These are phyloP conservation scores for Nycticebus coucang DNA, from an alignment of 2,113 vertebrate genomes.

Conservation along the genomic window DNA sequence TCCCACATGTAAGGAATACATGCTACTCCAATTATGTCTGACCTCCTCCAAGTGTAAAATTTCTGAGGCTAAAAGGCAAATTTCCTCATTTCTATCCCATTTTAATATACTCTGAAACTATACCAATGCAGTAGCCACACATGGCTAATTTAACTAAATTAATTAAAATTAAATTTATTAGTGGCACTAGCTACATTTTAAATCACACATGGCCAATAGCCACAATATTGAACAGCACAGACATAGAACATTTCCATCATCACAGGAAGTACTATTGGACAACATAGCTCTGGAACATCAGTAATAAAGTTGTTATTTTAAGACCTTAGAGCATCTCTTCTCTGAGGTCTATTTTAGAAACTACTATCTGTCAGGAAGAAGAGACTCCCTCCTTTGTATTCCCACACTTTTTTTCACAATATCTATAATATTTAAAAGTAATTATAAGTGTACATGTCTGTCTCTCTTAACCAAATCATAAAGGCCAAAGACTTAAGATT, in stretches of 20 bases:
- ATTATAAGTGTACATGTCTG: background rate
- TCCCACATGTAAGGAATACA: background rate
- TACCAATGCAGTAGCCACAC: background rate
- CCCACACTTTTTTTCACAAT: background rate
- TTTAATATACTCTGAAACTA: background rate
- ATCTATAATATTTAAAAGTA: background rate
- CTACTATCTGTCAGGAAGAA: background rate
- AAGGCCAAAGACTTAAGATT: background rate
- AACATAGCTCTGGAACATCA: background rate
- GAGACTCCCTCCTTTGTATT: background rate
- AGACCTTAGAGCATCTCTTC: background rate
- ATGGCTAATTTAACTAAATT: background rate
- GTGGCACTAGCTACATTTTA: conserved; percentile 1
- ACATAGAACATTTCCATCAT: background rate
- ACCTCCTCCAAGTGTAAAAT: background rate
- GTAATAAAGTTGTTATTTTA: background rate
- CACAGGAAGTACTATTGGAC: background rate
- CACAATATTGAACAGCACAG: background rate
- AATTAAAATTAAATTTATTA: conserved; percentile 9
- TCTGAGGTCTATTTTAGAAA: background rate
- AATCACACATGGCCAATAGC: background rate
- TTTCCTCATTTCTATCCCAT: conserved; percentile 25
- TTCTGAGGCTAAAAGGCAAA: conserved; percentile 7
- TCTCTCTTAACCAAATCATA: conserved; percentile 17
- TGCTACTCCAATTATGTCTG: background rate